Evolutionary conservation across 2,113 vertebrate genomes (phyloP).

Genomic region (Platysteira castanea): DNA sequence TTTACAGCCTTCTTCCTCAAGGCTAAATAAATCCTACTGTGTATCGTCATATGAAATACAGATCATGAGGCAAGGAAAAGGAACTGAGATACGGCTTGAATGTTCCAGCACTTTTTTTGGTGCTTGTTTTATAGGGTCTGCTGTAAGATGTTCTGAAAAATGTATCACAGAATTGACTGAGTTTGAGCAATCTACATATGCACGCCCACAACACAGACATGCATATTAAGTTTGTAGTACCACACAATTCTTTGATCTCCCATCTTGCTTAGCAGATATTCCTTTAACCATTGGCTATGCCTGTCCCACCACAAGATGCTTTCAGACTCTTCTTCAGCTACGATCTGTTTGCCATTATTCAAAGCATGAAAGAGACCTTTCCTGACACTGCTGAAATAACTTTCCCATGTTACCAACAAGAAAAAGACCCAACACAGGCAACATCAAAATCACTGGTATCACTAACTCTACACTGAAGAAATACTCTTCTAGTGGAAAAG

Average conservation of each 20-base stretch:
- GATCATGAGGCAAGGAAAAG: background rate
- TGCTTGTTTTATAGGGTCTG: background rate
- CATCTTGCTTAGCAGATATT: background rate
- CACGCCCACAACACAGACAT: background rate
- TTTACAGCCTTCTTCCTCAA: background rate
- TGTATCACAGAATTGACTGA: rapidly evolving
- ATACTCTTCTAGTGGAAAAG: background rate
- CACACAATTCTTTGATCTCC: background rate
- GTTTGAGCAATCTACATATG: background rate
- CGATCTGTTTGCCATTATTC: background rate
- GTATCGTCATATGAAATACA: background rate
- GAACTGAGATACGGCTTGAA: background rate
- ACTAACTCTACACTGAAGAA: background rate
- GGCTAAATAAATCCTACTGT: background rate
- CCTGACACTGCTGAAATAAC: background rate
- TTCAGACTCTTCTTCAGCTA: background rate
- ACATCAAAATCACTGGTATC: background rate
- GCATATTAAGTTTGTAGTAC: background rate
- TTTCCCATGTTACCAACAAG: background rate
- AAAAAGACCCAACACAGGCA: background rate
- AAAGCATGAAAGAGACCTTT: background rate
- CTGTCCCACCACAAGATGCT: background rate
- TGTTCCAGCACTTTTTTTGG: background rate
- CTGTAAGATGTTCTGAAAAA: background rate
- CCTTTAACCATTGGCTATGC: background rate